Conservation (phyloP, 2,113 vertebrate genomes). For the Archocentrus centrarchus region DNA sequence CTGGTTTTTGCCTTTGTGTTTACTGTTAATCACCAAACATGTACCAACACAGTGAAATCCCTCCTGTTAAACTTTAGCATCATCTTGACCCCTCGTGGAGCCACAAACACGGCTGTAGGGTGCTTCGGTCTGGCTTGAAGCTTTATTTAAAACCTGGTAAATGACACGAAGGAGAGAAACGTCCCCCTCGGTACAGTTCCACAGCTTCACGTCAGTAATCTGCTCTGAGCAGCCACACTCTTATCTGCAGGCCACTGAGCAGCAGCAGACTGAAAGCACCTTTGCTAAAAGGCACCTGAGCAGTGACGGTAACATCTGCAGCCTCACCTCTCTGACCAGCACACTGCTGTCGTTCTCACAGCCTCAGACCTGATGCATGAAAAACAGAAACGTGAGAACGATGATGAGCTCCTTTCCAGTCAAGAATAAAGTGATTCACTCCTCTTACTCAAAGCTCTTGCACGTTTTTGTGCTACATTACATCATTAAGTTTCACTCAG, state of each 20-base stretch:
- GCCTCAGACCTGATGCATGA: not conserved
- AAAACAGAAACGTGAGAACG: not conserved
- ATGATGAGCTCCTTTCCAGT: not conserved
- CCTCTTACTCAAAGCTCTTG: conserved; percentile 6
- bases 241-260: not conserved
- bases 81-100: not conserved
- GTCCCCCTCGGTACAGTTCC: not conserved
- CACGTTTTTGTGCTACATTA: not conserved
- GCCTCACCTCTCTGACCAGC: not conserved
- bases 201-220: not conserved
- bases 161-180: not conserved
- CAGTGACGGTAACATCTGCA: not conserved
- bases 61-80: not conserved
- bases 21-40: not conserved
- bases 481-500: conserved; percentile 10
- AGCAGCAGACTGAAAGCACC: not conserved
- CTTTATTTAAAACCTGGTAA: not conserved
- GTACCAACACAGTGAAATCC: not conserved
- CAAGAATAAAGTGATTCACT: conserved; percentile 4
- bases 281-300: not conserved
- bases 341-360: not conserved
- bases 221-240: not conserved
- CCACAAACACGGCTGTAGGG: no score
- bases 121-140: no score
- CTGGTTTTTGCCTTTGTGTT: not conserved